Conservation (phyloP, 2,888 invertebrate species). For the Orthonevra nobilis region DNA sequence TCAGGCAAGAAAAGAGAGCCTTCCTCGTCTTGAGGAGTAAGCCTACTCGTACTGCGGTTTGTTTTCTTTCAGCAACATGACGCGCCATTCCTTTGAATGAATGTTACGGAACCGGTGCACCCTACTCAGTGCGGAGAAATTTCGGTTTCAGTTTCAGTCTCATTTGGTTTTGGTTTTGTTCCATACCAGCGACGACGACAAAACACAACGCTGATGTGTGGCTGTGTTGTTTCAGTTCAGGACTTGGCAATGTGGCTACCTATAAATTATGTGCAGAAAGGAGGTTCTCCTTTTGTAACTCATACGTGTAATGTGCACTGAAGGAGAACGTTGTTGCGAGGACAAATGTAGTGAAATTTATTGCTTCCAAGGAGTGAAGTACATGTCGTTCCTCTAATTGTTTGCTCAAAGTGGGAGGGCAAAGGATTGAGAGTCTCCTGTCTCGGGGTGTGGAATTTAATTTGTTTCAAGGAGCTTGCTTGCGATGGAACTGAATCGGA, state of each 20-base stretch:
- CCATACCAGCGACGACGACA: constrained; percentile 14
- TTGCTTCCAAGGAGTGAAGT: constrained; percentile 46
- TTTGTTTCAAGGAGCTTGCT: constrained; percentile 61
- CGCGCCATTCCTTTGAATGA: constrained; percentile 23
- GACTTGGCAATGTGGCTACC: constrained; percentile 35
- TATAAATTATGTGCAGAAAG: constrained; percentile 38
- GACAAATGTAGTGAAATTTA: constrained; percentile 66
- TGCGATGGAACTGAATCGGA: constrained; percentile 51
- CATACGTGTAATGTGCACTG: constrained; percentile 65
- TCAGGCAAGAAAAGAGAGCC: no score
- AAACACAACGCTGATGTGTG: constrained; percentile 18
- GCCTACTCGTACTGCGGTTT: constrained; percentile 44
- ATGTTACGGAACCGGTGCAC: constrained; percentile 42
- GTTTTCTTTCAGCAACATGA: constrained; percentile 38
- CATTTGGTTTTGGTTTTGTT: no score
- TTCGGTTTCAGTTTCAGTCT: no score
- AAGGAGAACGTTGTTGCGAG: constrained; percentile 48
- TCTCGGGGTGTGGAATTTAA: constrained; percentile 64
- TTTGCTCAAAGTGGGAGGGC: constrained; percentile 9
- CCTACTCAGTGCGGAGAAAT: constrained; percentile 26
- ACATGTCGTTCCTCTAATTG: constrained; percentile 65
- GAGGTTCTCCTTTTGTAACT: constrained; percentile 63
- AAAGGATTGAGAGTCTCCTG: neutral
- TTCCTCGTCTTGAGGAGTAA: neutral
- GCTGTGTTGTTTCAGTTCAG: constrained; percentile 16